A percentile compares a stretch with the other conserved stretches of the same genome.
phyloP scores from a whole-genome alignment of 1,140 invertebrate species.

The Aricia agestis region DNA sequence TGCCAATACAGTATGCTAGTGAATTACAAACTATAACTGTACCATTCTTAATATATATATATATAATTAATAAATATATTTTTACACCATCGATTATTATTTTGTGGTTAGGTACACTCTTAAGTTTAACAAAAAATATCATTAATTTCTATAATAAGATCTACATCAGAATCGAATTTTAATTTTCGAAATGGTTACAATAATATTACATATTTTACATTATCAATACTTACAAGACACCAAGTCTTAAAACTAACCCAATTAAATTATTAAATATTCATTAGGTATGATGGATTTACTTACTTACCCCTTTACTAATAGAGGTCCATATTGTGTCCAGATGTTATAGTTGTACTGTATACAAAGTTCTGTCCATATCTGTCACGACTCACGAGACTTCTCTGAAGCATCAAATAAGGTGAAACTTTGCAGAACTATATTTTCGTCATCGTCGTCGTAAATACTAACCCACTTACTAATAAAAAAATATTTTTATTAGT shows the following conservation, averaged over 20 bases:
- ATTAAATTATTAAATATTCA: not conserved
- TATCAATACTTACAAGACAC: slow-evolving; percentile 15
- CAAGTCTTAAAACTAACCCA: slow-evolving; percentile 14
- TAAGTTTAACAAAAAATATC: not conserved
- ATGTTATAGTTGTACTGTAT: no score
- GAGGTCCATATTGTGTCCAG: no score
- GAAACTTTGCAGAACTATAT: no score
- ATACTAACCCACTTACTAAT: no score
- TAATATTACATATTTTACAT: not conserved
- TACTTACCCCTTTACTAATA: no score
- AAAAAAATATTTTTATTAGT: not conserved
- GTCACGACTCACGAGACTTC: not conserved
- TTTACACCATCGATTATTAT: not conserved
- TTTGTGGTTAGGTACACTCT: not conserved
- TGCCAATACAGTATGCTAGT: not conserved
- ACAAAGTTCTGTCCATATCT: no score
- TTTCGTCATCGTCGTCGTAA: no score
- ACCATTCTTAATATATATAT: not conserved
- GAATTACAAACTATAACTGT: not conserved
- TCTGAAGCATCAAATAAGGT: not conserved
- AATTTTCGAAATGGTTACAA: slow-evolving; percentile 18
- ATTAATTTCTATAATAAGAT: not conserved
- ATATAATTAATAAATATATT: not conserved
- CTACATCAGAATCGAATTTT: not conserved
- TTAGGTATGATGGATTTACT: no score